Base-by-base conservation (phyloP, 2,888 invertebrate genomes). In the Chloroclysta siterata region DNA sequence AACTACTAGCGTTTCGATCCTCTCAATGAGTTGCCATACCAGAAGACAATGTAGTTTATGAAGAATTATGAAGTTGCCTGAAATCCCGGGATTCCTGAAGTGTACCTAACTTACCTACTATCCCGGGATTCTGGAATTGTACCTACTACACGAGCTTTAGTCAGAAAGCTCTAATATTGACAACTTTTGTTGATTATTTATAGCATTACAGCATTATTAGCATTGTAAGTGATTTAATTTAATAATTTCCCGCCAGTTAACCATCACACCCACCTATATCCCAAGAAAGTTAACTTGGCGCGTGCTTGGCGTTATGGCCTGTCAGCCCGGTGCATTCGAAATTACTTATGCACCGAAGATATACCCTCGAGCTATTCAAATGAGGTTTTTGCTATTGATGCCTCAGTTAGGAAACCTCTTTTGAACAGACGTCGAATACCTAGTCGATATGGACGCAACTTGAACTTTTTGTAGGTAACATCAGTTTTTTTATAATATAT, bases 311-410 rank as follows among this genome's bases (percentile, higher is more conserved):
- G 66, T 71, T 72, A 73, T 69, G 63, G 50, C 33, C 58, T 55
- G 66, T 71, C 73, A 73, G 71, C 79, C 79, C 75, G 71, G 66
- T 70, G 65, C 62, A 51, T 64, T 78, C 66, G 57, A 65, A 75
- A 84, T 84, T 83, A 84, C 76, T 73, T 80, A 84, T 84, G 85
- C 85, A 82, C 76, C 77, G 73, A 78, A 76, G 65, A 58, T 36
- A 48, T 60, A 79, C 81, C 82, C 76, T 72, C 74, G 70, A 69
- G 74, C 67, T 82, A 87, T 87, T 84, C 75, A 85, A 87, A 87
- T 85, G 71, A 82, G 75, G 65, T 85, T 83, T 82, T 83, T 83
- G 77, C 80, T 77, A 74, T 71, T 72, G 72, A 72, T 80, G 81
- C 73, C 76, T 81, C 82, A 79, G 69, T 62, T 60, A 60, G 59